These are phyloP conservation scores for Callopanchax toddi DNA, from an alignment of 2,113 vertebrate species.

Conservation along the genomic window DNA sequence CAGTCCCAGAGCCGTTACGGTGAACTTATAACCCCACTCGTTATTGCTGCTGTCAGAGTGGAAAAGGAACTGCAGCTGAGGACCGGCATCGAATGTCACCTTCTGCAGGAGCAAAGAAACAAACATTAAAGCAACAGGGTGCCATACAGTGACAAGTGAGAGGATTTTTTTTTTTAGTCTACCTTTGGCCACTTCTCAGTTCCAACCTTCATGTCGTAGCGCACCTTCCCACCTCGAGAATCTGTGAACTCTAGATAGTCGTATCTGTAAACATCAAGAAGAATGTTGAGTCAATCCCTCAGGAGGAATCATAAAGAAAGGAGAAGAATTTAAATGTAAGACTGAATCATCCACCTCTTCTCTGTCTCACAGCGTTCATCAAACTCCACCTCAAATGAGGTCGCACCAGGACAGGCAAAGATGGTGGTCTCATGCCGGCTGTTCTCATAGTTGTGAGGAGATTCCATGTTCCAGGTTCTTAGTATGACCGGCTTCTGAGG, in stretches of 20 bases:
- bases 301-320: background rate
- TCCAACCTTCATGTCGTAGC: slow-evolving; percentile 96
- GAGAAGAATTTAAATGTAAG: background rate
- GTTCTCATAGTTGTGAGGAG: slow-evolving; percentile 95
- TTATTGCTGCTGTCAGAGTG: slow-evolving; percentile 98
- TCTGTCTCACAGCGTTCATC: slow-evolving; percentile 97
- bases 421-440: slow-evolving; percentile 92
- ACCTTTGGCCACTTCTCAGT: slow-evolving; percentile 99
- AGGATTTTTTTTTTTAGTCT: background rate
- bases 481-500: slow-evolving; percentile 92
- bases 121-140: background rate
- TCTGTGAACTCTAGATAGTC: slow-evolving; percentile 98
- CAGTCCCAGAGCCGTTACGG: slow-evolving; percentile 89
- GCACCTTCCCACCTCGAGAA: slow-evolving; percentile 92
- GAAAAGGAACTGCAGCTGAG: slow-evolving; percentile 97
- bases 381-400: slow-evolving; percentile 95
- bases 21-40: slow-evolving; percentile 98
- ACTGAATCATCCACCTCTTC: slow-evolving; percentile 81
- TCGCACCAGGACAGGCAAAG: slow-evolving; percentile 92
- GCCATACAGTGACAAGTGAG: background rate
- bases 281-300: background rate
- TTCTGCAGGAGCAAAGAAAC: slow-evolving; percentile 84
- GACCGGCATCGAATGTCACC: slow-evolving; percentile 95
- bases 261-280: slow-evolving; percentile 79
- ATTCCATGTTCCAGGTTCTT: slow-evolving; percentile 93